Conservation (phyloP, 2,888 invertebrate species). For the Rhopalosiphum nymphaeae region DNA sequence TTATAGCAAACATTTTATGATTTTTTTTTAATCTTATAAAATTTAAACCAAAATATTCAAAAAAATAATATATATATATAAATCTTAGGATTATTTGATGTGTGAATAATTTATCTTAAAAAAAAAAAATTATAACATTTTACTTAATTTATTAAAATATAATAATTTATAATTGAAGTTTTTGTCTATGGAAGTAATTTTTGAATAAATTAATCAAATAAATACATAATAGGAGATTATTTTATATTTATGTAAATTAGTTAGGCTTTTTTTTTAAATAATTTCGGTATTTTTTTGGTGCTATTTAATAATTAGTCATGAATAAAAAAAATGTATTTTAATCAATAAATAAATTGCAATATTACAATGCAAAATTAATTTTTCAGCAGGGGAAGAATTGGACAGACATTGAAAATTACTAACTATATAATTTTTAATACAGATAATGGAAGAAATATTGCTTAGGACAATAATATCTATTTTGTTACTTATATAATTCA, state of each 20-base stretch:
- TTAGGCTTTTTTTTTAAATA: not conserved
- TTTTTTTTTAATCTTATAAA: not conserved
- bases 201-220: not conserved
- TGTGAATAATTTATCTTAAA: not conserved
- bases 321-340: not conserved
- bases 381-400: not conserved
- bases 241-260: not conserved
- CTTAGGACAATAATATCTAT: not conserved
- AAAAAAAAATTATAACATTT: not conserved
- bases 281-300: not conserved
- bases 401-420: not conserved
- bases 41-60: not conserved
- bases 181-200: not conserved
- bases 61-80: not conserved
- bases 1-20: not conserved
- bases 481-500: slow-evolving; percentile 70
- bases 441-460: slow-evolving; percentile 6
- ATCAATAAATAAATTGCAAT: not conserved
- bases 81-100: not conserved
- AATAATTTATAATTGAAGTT: not conserved
- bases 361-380: not conserved
- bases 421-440: not conserved
- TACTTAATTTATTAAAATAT: not conserved
- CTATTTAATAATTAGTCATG: not conserved
- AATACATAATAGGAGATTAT: not conserved